Evolutionary conservation across 2,888 invertebrate genomes (phyloP).

Genomic region (Vandiemenella viatica): DNA sequence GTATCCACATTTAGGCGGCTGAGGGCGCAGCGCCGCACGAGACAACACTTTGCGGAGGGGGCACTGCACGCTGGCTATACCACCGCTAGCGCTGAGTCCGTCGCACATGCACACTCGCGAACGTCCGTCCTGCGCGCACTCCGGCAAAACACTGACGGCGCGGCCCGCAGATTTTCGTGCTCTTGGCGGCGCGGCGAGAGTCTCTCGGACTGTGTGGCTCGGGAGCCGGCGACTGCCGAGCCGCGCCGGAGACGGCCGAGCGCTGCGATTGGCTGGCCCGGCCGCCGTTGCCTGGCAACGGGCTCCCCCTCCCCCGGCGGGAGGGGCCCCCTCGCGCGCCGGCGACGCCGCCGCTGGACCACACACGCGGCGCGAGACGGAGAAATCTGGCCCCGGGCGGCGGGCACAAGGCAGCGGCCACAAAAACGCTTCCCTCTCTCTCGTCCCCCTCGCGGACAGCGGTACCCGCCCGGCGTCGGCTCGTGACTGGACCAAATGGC

Average conservation of each 20-base stretch:
- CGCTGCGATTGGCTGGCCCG: slow-evolving; percentile 1
- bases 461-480: no score
- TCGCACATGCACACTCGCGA: not conserved
- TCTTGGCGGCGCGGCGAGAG: not conserved
- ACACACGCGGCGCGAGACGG: slow-evolving; percentile 13
- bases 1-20: slow-evolving; percentile 16
- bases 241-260: slow-evolving; percentile 7
- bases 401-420: slow-evolving; percentile 1
- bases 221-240: not conserved
- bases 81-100: not conserved
- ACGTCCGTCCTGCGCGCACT: not conserved
- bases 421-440: no score
- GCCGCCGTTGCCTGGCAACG: slow-evolving; percentile 12
- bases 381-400: slow-evolving; percentile 4
- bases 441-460: no score
- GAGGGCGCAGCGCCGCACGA: slow-evolving; percentile 7
- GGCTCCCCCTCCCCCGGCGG: slow-evolving; percentile 8
- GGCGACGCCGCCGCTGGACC: slow-evolving; percentile 11
- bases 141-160: not conserved
- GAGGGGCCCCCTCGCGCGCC: slow-evolving; percentile 13
- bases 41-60: not conserved
- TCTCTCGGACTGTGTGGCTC: not conserved
- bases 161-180: not conserved
- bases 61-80: not conserved
- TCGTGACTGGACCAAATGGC: no score